Base-by-base conservation (phyloP, 1,140 invertebrate genomes). In the Drosophila setifemur region DNA sequence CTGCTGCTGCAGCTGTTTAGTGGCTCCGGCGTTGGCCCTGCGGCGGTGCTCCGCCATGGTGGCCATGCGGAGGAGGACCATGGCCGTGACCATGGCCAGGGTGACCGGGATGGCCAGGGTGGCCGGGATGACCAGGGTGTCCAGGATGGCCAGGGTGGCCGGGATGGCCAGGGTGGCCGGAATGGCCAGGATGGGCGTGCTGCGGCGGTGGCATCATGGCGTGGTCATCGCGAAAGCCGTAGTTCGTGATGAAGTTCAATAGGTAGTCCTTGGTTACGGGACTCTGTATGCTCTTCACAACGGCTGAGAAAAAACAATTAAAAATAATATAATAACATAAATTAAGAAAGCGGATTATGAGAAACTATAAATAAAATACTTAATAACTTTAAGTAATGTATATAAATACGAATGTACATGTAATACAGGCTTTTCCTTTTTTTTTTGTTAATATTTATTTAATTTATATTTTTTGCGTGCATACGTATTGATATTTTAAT, bases 221-320 rank as follows among this genome's bases (percentile, higher is more conserved):
- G 6, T 91, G 89, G 71, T 95, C 93, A 60, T 94, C 93, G 19
- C 91, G 89, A 88, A 92, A 95, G 52, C 93, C 91, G 60, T 93
- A 90, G 5, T 90, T 91, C 5, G 94, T 91, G 64, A 98, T 97
- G 83, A 92, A 96, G 25, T 94, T 91, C 19, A 98, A 87, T 9
- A 98, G 92, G 54, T 92, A 91, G 18, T 97, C 94, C 89, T 95
- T 95, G 0, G 96, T 97, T 0, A 98, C 94, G 0, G 97, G 97
- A 74, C 95, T 90, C 12, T 79, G 81, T 82, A 98, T 96, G 76
- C 93, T 95, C 29, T 93, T 91, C 63, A 91, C 93, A 21, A 96
- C 95, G 67, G 94, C 93, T 95, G 90, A n/a, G n/a, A n/a, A n/a
- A n/a, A n/a, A n/a, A n/a, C n/a, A n/a, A n/a, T n/a, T n/a, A n/a